phyloP scores from a whole-genome alignment of 53 echinoderm and acorn worm genomes.

The Henricia sp. region DNA sequence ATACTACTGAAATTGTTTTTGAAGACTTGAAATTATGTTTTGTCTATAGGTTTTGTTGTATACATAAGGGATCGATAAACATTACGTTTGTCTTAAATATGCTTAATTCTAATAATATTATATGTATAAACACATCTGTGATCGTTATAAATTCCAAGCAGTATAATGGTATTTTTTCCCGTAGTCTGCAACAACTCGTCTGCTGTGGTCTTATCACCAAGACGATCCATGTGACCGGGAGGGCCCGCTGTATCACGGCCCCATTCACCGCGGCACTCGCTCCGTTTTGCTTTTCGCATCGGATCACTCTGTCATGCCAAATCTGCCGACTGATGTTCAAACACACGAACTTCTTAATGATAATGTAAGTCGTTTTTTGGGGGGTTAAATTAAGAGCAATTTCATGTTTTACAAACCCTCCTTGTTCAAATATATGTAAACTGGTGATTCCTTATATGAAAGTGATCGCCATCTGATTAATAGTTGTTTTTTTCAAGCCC shows the following conservation, averaged over 20 bases:
- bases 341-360: conserved; percentile 41
- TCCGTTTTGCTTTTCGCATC: conserved; percentile 16
- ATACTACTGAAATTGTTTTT: too few species aligned
- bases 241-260: conserved; percentile 30
- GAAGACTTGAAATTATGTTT: too few species aligned
- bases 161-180: too few species aligned
- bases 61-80: too few species aligned
- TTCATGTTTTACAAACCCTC: too few species aligned
- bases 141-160: too few species aligned
- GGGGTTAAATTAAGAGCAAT: background rate
- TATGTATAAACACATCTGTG: too few species aligned
- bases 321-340: conserved; percentile 13
- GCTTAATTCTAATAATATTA: background rate
- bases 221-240: conserved; percentile 22
- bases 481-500: too few species aligned
- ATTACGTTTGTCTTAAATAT: too few species aligned
- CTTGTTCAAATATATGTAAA: background rate
- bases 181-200: conserved; percentile 29
- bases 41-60: too few species aligned
- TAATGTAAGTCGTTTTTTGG: conserved; percentile 41
- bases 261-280: conserved; percentile 26
- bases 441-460: background rate
- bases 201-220: conserved; percentile 50
- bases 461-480: too few species aligned
- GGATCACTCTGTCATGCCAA: background rate